These are phyloP conservation scores for Brachyistius frenatus DNA, from an alignment of 2,113 vertebrate species.

Conservation along the genomic window DNA sequence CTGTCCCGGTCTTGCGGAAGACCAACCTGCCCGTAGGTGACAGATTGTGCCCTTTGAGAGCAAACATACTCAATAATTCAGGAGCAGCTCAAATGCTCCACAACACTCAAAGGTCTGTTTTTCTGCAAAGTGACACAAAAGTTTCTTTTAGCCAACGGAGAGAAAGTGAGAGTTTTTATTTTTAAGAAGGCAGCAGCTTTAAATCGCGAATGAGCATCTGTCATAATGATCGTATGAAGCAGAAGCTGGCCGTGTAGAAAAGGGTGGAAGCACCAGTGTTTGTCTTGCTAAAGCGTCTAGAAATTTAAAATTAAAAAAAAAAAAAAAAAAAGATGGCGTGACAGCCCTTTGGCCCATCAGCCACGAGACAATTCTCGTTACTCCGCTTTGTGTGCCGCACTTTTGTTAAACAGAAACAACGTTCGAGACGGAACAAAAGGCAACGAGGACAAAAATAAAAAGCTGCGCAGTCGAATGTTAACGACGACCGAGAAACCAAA, in stretches of 20 bases:
- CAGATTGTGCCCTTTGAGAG: conserved; percentile 58
- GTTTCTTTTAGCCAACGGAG: conserved; percentile 11
- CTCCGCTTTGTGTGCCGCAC: background rate
- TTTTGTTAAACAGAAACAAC: conserved; percentile 5
- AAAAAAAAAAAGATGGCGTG: background rate
- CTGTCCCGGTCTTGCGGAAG: background rate
- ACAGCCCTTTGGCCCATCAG: background rate
- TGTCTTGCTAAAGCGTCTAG: conserved; percentile 3
- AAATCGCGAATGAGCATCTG: conserved; percentile 53
- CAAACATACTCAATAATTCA: conserved; percentile 68
- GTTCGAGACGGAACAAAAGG: conserved; percentile 22
- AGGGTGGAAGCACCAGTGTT: background rate
- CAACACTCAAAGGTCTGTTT: conserved; percentile 20
- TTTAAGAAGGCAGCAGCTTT: background rate
- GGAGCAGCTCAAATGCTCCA: conserved; percentile 44
- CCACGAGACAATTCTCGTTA: too few relatives aligned
- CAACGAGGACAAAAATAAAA: background rate
- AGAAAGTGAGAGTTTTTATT: background rate
- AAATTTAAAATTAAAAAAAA: too few relatives aligned
- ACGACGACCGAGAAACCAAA: background rate
- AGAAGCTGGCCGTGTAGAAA: conserved; percentile 1
- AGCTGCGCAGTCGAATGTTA: conserved; percentile 6
- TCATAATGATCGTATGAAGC: conserved; percentile 6
- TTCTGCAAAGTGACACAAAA: conserved; percentile 42
- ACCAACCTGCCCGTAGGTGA: conserved; percentile 1